phyloP scores from a whole-genome alignment of 2,113 vertebrate genomes.

The Sylvietta virens region DNA sequence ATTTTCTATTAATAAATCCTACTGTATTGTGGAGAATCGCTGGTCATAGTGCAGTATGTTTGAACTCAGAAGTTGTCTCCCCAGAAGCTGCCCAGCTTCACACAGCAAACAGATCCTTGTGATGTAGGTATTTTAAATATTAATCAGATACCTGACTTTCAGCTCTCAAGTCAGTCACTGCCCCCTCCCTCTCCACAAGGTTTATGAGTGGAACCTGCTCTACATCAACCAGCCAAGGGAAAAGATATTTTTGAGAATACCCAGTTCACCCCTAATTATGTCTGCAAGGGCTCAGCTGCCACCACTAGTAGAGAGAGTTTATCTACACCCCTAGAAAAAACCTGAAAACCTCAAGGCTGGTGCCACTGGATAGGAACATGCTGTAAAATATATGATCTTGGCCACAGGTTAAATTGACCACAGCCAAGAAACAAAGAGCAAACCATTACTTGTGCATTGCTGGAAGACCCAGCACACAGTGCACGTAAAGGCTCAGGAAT shows the following conservation, averaged over 20 bases:
- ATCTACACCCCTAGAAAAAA: not conserved
- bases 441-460: not conserved
- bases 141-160: rapidly evolving
- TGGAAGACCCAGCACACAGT: not conserved
- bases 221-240: not conserved
- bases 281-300: not conserved
- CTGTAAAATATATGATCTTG: not conserved
- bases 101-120: not conserved
- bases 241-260: not conserved
- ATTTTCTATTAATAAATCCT: slow-evolving; percentile 58
- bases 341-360: not conserved
- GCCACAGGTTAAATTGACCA: rapidly evolving
- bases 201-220: not conserved
- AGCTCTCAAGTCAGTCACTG: not conserved
- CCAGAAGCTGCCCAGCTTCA: not conserved
- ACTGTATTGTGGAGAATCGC: slow-evolving; percentile 34
- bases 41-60: slow-evolving; percentile 53
- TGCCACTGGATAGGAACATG: not conserved
- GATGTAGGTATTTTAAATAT: not conserved
- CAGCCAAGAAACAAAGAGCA: not conserved
- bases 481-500: not conserved
- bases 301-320: not conserved
- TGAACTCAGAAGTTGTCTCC: not conserved
- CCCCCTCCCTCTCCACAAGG: not conserved
- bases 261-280: not conserved